Evolutionary conservation across 1,140 invertebrate species (phyloP), one percentile per base, ranked within the genome.

Genomic region (Harpegnathos saltator): DNA sequence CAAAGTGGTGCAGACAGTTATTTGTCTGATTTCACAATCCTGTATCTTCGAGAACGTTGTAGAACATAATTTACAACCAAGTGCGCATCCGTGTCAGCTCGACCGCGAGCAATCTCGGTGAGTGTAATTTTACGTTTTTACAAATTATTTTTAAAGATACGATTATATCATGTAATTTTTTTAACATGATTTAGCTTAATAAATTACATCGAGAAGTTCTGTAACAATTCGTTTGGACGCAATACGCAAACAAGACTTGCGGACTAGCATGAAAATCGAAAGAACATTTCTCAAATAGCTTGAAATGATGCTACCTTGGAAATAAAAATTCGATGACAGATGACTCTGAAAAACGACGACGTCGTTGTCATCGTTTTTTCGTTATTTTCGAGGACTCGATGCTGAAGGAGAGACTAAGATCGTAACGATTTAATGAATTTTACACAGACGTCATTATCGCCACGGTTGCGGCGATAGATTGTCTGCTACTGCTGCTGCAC

Each of bases 401-500:
- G 1, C 15, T 5, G 19, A 22, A 17, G 44, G 15, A 29, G 26
- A 33, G 14, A 12, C 29, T n/a, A 44, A 9, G 26, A 33, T 7
- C 15, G 22, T 74, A 62, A 62, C 15, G 1, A 61, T 63, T 22
- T 48, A 5, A 75, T 22, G 17, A 22, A 44, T 38, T 65, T 2
- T 24, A 19, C 29, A 15, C 1, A 22, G 22, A 54, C 26, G 17
- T 82, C 59, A 71, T 50, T 26, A 77, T 26, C 26, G 22, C 11
- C 33, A 29, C 11, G 50, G 44, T 59, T 24, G 81, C 48, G 50
- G 65, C 15, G 38, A 26, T 80, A 80, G 75, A 80, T 77, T 75
- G 69, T 68, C 38, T 69, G 59, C 66, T 77, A 62, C 81, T 78
- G 68, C 85, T 89, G 80, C 81, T 80, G 84, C 72, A 69, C 50